These are phyloP conservation scores for Scaptomyza montana DNA, from an alignment of 1,140 invertebrate genomes.

Conservation along the genomic window DNA sequence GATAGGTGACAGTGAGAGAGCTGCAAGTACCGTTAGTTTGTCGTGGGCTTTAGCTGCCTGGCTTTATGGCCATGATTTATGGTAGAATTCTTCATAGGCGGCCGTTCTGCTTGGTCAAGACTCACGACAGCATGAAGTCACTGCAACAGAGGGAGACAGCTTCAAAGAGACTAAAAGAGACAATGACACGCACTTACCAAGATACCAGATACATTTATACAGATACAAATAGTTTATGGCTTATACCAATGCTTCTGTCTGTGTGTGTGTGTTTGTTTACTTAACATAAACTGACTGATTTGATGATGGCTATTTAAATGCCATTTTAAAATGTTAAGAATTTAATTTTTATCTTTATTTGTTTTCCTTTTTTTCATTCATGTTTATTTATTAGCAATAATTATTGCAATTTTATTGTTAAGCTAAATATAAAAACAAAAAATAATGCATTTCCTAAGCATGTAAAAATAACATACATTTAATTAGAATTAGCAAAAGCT, in stretches of 20 bases:
- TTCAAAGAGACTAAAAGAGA: conserved; percentile 26
- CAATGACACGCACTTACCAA: conserved; percentile 32
- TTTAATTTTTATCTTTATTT: conserved; percentile 37
- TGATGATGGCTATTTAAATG: conserved; percentile 74
- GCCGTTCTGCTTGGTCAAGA: conserved; percentile 74
- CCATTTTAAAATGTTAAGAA: conserved; percentile 49
- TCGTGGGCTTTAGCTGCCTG: conserved; percentile 29
- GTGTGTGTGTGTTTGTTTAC: conserved; percentile 49
- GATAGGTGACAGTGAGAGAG: not conserved
- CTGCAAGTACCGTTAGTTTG: conserved; percentile 20
- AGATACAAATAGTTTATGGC: conserved; percentile 59
- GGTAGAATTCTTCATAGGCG: conserved; percentile 79
- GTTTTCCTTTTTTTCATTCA: conserved; percentile 2
- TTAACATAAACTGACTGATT: conserved; percentile 79
- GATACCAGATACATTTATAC: not conserved
- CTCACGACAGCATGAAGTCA: conserved; percentile 68
- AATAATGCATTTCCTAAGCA: too few relatives aligned
- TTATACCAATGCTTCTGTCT: conserved; percentile 57
- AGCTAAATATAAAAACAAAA: too few relatives aligned
- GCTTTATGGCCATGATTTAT: conserved; percentile 78
- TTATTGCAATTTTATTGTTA: conserved; percentile 11
- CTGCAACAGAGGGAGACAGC: conserved; percentile 9
- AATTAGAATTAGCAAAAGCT: not conserved
- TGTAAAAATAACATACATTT: not conserved
- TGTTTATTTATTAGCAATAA: conserved; percentile 43